These are phyloP conservation scores for Anoura caudifer DNA, from an alignment of 2,113 vertebrate genomes.

Conservation along the genomic window DNA sequence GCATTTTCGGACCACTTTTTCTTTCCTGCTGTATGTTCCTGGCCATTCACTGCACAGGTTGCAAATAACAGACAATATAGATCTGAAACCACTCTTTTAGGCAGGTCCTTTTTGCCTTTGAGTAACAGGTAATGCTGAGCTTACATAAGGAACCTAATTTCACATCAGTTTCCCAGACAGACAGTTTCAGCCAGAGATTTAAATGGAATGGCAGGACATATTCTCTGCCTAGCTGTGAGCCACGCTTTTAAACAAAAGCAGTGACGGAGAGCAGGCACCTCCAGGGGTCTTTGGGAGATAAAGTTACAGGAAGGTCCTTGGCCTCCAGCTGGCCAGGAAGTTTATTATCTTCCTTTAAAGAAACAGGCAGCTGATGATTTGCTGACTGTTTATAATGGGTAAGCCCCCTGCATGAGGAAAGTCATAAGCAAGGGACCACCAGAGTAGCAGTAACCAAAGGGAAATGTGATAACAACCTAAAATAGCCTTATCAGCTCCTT, in stretches of 20 bases:
- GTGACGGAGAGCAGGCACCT: background rate
- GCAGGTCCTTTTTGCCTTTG: background rate
- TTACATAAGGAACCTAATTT: background rate
- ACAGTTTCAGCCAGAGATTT: background rate
- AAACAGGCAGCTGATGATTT: background rate
- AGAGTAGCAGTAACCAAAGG: background rate
- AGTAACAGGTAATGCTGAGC: background rate
- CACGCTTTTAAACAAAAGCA: background rate
- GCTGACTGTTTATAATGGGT: conserved; percentile 2
- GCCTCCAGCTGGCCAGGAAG: background rate
- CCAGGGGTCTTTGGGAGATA: background rate
- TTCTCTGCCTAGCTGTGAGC: background rate
- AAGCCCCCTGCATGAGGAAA: background rate
- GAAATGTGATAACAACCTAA: conserved; percentile 7
- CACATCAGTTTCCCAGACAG: background rate
- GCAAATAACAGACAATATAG: background rate
- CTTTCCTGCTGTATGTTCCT: background rate
- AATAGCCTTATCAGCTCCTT: conserved; percentile 39
- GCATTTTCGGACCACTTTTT: background rate
- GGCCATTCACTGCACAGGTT: background rate
- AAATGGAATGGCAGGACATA: background rate
- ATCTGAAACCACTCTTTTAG: background rate
- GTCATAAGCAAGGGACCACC: conserved; percentile 36
- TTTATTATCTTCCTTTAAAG: conserved; percentile 42
- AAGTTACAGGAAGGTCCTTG: background rate